Percentiles rank a stretch among this genome's conserved stretches.
phyloP scores from a whole-genome alignment of 2,113 vertebrate species.

The Anguilla japonica region DNA sequence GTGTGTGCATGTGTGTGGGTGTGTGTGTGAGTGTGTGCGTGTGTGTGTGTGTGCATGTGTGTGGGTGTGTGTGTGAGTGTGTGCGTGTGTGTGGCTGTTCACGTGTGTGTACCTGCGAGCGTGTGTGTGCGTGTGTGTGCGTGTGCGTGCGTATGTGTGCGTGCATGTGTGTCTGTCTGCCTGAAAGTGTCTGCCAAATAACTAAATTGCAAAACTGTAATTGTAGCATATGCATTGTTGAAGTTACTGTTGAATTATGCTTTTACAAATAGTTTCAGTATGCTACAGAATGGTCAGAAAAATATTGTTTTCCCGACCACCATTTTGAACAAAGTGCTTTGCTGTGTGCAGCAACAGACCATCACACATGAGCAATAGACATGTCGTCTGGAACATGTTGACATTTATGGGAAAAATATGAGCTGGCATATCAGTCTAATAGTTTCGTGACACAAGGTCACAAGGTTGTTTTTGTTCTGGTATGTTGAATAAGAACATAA shows the following conservation, averaged over 20 bases:
- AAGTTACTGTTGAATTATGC: neutral
- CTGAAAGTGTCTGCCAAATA: neutral
- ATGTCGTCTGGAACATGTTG: neutral
- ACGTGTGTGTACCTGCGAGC: constrained; percentile 4
- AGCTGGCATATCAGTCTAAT: neutral
- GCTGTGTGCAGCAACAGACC: neutral
- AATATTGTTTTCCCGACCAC: neutral
- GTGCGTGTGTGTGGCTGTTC: neutral
- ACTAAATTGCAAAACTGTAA: too few relatives aligned
- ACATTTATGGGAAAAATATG: neutral
- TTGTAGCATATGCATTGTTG: too few relatives aligned
- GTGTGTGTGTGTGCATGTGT: neutral
- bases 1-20: neutral
- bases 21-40: too few relatives aligned
- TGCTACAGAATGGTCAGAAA: neutral
- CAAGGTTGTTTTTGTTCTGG: neutral
- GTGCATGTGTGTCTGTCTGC: neutral
- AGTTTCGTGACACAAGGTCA: neutral
- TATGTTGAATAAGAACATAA: neutral
- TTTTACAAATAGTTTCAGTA: neutral
- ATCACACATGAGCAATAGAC: neutral
- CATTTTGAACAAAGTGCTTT: neutral
- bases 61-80: neutral
- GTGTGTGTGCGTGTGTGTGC: constrained; percentile 1
- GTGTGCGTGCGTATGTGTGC: neutral